Evolutionary conservation across 2,888 invertebrate genomes (phyloP).

Genomic region (Polyommatus iphigenia): DNA sequence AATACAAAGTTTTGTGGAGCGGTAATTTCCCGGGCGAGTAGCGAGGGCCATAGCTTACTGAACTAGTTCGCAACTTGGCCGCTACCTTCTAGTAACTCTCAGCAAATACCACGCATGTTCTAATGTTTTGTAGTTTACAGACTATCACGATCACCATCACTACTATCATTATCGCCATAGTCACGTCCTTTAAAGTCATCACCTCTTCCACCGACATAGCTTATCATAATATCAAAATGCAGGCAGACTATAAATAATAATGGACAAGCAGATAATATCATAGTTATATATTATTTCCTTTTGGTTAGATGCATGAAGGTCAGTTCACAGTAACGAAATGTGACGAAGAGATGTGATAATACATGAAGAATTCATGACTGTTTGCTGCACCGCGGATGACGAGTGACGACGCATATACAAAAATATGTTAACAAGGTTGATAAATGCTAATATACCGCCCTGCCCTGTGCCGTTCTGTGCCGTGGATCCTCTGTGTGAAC

Average conservation of each 20-base stretch:
- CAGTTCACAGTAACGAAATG: too few species aligned
- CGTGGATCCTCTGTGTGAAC: background rate
- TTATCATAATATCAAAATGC: too few species aligned
- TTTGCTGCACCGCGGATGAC: too few species aligned
- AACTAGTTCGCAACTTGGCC: background rate
- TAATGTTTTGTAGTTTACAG: background rate
- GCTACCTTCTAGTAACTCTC: background rate
- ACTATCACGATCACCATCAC: background rate
- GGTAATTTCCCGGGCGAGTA: conserved; percentile 7
- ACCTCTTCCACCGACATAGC: too few species aligned
- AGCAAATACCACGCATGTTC: conserved; percentile 11
- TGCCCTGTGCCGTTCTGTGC: background rate
- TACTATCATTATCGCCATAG: background rate
- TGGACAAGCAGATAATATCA: background rate
- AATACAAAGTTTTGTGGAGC: conserved; percentile 2
- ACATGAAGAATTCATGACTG: too few species aligned
- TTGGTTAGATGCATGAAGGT: background rate
- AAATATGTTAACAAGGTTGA: too few species aligned
- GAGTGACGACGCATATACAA: too few species aligned
- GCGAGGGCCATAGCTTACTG: conserved; percentile 14
- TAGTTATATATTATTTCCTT: background rate
- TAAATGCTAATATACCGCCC: too few species aligned
- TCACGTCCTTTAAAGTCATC: too few species aligned
- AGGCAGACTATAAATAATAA: too few species aligned
- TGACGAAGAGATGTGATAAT: too few species aligned